These are phyloP conservation scores for Manacus vitellinus DNA, from an alignment of 2,113 vertebrate species.

Conservation along the genomic window DNA sequence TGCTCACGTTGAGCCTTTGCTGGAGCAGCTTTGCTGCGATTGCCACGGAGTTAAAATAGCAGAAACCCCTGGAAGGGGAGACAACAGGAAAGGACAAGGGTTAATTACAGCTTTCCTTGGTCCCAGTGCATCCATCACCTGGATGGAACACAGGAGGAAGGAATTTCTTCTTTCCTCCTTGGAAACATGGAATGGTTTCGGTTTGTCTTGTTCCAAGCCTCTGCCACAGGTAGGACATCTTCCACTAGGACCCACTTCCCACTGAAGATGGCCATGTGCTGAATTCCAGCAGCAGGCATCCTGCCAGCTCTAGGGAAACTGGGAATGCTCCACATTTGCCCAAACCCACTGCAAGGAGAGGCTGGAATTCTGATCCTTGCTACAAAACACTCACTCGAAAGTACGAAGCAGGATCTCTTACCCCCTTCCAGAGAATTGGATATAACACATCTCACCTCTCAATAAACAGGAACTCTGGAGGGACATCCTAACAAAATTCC, in stretches of 20 bases:
- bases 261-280: not conserved
- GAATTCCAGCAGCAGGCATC: not conserved
- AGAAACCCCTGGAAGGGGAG: slow-evolving; percentile 90
- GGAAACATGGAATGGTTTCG: not conserved
- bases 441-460: not conserved
- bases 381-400: fast-evolving
- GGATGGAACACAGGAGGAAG: not conserved
- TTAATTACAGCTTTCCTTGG: not conserved
- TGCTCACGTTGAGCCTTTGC: slow-evolving; percentile 92
- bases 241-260: not conserved
- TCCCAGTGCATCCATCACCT: not conserved
- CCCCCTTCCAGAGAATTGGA: not conserved
- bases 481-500: not conserved
- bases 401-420: not conserved
- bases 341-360: not conserved
- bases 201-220: not conserved
- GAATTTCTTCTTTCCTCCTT: not conserved
- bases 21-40: slow-evolving; percentile 95
- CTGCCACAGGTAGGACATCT: not conserved
- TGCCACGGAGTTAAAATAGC: slow-evolving; percentile 98
- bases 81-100: not conserved
- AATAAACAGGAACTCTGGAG: not conserved
- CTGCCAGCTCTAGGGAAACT: not conserved
- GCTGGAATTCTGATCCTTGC: not conserved
- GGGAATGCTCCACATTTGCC: not conserved